Conservation (phyloP, 2,888 invertebrate species). For the Meghimatium bilineatum region DNA sequence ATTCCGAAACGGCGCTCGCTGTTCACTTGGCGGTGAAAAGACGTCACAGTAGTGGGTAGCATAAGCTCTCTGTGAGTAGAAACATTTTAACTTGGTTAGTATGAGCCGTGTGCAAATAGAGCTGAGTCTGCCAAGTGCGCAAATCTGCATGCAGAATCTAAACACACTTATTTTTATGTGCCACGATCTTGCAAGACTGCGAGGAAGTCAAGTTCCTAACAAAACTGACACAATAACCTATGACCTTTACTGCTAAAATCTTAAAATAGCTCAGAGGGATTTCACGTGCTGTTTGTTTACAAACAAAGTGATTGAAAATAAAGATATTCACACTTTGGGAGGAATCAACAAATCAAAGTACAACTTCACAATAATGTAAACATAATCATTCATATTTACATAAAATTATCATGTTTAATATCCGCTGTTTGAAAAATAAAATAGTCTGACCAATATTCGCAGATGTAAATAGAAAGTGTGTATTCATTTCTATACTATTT, state of each 20-base stretch:
- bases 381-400: no score
- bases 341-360: no score
- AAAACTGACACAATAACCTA: neutral
- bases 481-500: neutral
- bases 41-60: conserved; percentile 50
- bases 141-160: conserved; percentile 8
- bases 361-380: no score
- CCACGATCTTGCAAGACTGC: neutral
- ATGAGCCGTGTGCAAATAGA: conserved; percentile 41
- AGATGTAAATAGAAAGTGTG: neutral
- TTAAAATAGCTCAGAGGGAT: conserved; percentile 24
- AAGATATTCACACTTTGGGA: no score
- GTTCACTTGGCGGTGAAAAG: conserved; percentile 51
- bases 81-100: neutral
- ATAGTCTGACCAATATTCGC: no score
- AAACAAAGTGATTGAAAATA: conserved; percentile 41
- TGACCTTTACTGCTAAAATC: conserved; percentile 3
- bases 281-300: conserved; percentile 56
- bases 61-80: conserved; percentile 30
- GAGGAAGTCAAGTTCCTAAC: neutral
- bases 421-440: no score
- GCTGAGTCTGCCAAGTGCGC: conserved; percentile 17
- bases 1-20: conserved; percentile 52
- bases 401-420: no score
- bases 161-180: neutral